phyloP scores from a whole-genome alignment of 2,888 invertebrate species.

The Thera obeliscata region DNA sequence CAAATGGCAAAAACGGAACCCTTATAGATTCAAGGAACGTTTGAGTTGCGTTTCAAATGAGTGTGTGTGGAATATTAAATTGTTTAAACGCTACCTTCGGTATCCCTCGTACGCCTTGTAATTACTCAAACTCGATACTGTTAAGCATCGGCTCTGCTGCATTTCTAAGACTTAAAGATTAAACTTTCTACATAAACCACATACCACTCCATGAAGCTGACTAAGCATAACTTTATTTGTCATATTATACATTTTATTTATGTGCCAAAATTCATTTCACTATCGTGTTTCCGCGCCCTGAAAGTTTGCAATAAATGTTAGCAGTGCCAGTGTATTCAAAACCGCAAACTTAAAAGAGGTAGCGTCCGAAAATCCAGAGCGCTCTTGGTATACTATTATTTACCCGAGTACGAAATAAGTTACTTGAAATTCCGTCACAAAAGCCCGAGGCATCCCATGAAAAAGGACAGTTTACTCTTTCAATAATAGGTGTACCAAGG shows the following conservation, averaged over 20 bases:
- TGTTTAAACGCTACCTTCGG: conserved; percentile 82
- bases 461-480: conserved; percentile 82
- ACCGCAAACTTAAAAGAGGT: conserved; percentile 60
- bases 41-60: conserved; percentile 81
- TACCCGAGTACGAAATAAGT: conserved; percentile 74
- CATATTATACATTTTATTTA: no score
- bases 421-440: conserved; percentile 74
- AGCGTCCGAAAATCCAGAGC: conserved; percentile 65
- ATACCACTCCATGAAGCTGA: no score
- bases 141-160: no score
- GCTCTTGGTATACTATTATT: conserved; percentile 73
- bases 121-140: conserved; percentile 67
- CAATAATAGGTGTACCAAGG: conserved; percentile 77
- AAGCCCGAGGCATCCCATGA: conserved; percentile 73
- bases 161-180: conserved; percentile 45
- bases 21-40: conserved; percentile 59
- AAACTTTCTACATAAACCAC: conserved; percentile 54
- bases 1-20: no score
- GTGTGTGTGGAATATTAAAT: conserved; percentile 83
- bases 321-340: conserved; percentile 59
- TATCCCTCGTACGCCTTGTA: conserved; percentile 56
- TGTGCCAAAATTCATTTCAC: conserved; percentile 49
- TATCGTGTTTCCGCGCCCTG: conserved; percentile 34
- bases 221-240: no score
- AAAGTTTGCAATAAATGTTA: conserved; percentile 58